Evolutionary conservation across 2,888 invertebrate genomes (phyloP), one percentile per base, ranked within the genome.

Genomic region (Arrhopalites spinosus): DNA sequence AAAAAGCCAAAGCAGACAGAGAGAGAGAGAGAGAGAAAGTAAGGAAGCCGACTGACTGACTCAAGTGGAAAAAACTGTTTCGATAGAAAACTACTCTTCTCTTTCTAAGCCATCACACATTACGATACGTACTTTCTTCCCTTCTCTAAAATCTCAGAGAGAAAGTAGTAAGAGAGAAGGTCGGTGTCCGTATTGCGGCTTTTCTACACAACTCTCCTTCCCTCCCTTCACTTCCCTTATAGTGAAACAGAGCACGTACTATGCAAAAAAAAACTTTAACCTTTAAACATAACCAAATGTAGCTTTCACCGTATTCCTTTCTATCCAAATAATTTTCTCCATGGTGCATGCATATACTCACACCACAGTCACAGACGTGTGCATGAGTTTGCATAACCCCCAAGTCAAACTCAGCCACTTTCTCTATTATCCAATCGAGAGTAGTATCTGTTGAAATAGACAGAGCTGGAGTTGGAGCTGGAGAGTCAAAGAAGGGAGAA

Each of bases 31-130:
- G 45, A 11, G 45, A 15, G 7, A 45, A 45, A 45, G 45, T 45
- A 56, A 25, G 36, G 36, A 27, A 25, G 25, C 59, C 23, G 59
- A 59, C 11, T 59, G 59, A 59, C 59, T 23, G 36, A 36, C 5
- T 36, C 36, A 11, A 36, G 36, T 59, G 59, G 25, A 13, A 5
- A 59, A 59, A 59, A 23, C 59, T 25, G 59, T 59, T 59, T 59
- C 59, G 59, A 59, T 59, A 59, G 59, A 59, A 59, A 59, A 27
- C 25, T 36, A 36, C 36, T 11, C 11, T 11, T 3, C 25, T 25
- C 25, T 25, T 59, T 59, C 59, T 59, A 59, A 59, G 59, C 59
- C 59, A 59, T 59, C 59, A 59, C 59, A 59, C 59, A 59, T 59
- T 59, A 59, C 59, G 59, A 59, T 59, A 59, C 59, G 53, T 23